Percentiles rank a stretch among this genome's conserved stretches.
Evolutionary conservation across 2,113 vertebrate species (phyloP).

Genomic region (Rousettus leschenaultii): DNA sequence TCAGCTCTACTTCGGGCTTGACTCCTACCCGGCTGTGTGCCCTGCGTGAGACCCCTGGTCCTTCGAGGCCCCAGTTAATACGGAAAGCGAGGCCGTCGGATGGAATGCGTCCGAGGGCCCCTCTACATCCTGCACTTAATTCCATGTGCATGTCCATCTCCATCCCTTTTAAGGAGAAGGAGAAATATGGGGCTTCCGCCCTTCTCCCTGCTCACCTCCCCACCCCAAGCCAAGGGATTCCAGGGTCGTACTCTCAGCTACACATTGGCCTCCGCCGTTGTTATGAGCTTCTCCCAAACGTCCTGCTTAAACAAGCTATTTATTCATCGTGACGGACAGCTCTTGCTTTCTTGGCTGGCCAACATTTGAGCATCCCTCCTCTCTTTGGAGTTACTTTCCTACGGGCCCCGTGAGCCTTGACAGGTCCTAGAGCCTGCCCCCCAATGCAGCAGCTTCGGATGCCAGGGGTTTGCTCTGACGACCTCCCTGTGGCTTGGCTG

Average conservation of each 20-base stretch:
- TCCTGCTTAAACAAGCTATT: too few relatives aligned
- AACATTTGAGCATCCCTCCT: too few relatives aligned
- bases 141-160: background rate
- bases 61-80: background rate
- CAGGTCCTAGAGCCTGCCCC: background rate
- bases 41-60: rapidly evolving
- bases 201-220: background rate
- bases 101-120: background rate
- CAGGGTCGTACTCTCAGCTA: background rate
- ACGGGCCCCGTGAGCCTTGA: too few relatives aligned
- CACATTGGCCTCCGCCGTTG: rapidly evolving
- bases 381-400: too few relatives aligned
- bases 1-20: background rate
- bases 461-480: background rate
- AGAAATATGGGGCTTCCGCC: background rate
- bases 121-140: background rate
- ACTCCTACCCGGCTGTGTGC: background rate
- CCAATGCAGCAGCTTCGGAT: rapidly evolving
- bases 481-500: background rate
- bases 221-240: rapidly evolving
- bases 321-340: too few relatives aligned
- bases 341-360: too few relatives aligned
- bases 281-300: too few relatives aligned
- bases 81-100: background rate
- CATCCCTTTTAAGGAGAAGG: background rate